A percentile compares a stretch with the other conserved stretches of the same genome.
These are phyloP conservation scores for Tauraco hartlaubi DNA, from an alignment of 2,797 vertebrate species.

Conservation along the genomic window DNA sequence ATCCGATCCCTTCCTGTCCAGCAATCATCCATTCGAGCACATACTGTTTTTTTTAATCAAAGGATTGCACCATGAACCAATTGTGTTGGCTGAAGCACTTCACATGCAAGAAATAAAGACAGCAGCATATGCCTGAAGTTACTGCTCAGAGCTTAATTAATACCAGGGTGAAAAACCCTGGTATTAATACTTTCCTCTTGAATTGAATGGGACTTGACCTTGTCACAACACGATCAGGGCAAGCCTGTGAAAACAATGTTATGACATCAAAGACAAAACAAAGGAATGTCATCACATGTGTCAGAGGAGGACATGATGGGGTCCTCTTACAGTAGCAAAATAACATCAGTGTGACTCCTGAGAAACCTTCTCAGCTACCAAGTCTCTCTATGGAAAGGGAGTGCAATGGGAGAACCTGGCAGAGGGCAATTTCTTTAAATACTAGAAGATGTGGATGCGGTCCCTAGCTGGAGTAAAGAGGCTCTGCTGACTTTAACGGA, in stretches of 20 bases:
- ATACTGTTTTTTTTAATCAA: background rate
- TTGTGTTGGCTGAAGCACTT: background rate
- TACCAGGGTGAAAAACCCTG: background rate
- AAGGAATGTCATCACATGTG: background rate
- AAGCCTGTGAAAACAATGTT: slow-evolving; percentile 12
- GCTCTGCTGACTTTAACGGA: background rate
- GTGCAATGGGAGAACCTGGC: background rate
- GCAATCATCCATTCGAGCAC: background rate
- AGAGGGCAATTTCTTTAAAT: background rate
- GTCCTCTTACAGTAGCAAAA: slow-evolving; percentile 12
- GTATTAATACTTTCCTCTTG: slow-evolving; percentile 14
- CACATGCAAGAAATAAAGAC: background rate
- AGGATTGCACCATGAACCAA: background rate
- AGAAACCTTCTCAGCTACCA: background rate
- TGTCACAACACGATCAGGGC: slow-evolving; percentile 27
- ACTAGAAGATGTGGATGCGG: background rate
- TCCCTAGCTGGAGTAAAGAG: background rate
- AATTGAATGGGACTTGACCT: slow-evolving; percentile 25
- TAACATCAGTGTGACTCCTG: background rate
- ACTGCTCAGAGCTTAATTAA: slow-evolving; percentile 22
- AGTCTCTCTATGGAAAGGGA: background rate
- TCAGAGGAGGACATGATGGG: background rate
- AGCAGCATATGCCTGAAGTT: background rate
- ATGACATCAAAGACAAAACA: slow-evolving; percentile 57
- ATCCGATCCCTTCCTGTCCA: background rate